Evolutionary conservation across 2,797 vertebrate species (phyloP).

Genomic region (Clarias fuscus): DNA sequence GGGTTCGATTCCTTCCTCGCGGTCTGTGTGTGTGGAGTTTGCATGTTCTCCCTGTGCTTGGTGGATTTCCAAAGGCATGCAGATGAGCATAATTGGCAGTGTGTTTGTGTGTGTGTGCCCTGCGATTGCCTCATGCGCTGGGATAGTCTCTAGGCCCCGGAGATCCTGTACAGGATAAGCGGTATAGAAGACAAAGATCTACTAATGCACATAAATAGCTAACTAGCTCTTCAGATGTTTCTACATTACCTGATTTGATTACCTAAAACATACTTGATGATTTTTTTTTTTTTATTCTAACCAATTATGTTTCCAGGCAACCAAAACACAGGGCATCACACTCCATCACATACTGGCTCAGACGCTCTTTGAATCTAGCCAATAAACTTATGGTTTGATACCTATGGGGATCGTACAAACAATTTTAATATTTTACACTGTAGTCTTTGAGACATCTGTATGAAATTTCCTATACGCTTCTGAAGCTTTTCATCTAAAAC

Average conservation of each 20-base stretch:
- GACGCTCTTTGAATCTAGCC: neutral
- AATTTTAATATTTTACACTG: conserved; percentile 1
- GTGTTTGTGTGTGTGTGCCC: no score
- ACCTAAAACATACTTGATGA: no score
- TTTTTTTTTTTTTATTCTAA: neutral
- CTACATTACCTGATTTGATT: neutral
- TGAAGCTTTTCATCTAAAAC: neutral
- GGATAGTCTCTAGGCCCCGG: no score
- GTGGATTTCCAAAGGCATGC: no score
- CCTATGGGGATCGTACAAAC: neutral
- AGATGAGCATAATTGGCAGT: no score
- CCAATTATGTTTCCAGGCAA: neutral
- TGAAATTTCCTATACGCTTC: neutral
- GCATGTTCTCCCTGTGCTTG: no score
- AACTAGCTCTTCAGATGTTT: neutral
- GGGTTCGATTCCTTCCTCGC: no score
- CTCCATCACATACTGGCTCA: neutral
- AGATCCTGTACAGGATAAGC: no score
- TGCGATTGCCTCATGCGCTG: no score
- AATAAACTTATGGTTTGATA: conserved; percentile 4
- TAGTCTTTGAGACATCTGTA: neutral
- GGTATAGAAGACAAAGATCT: no score
- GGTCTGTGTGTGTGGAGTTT: no score
- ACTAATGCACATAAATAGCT: neutral
- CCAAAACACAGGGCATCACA: neutral